Evolutionary conservation across 2,113 vertebrate species (phyloP), one percentile per base, ranked within the genome.

Genomic region (Zeus faber): DNA sequence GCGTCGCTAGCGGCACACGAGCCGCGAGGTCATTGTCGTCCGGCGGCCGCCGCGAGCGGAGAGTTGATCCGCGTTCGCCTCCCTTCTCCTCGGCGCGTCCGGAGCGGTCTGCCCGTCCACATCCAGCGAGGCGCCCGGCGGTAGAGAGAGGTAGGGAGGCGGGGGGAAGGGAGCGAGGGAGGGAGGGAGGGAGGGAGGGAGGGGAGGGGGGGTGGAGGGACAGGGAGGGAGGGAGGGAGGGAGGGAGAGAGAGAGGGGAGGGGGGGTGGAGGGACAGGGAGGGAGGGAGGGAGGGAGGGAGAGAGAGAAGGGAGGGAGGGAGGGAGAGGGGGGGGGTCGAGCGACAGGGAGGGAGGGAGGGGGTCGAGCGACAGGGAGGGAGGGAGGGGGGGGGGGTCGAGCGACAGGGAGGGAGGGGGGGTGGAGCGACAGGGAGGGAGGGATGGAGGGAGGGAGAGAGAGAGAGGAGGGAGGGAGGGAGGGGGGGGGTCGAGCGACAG

Each of bases 1-100:
- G 55, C 57, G 62, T 39, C 51, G 65, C 57, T 74, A 72, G 67
- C 78, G 81, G 45, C 65, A 41, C 10, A 70, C n/a, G 65, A 62
- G 57, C 67, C 67, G 49, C 56, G 50, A 49, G 45, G 65, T 54
- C 81, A 81, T 81, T 54, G 52, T 44, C 58, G 48, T 52, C 29
- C 26, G 20, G 24, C 47, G 27, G 39, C 69, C 62, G 43, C 47
- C 47, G 31, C 51, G 49, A 40, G 39, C n/a, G n/a, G n/a, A n/a
- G 44, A 66, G 27, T 54, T 50, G 59, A 60, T 72, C 57, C 58
- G 41, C 33, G 3, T 37, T 4, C 69, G 16, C 21, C 40, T 16
- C 40, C 7, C 17, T 18, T 26, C 17, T 27, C 27, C 25, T 29
- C 54, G 14, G 21, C 22, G 13, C 9, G 7, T 51, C 33, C 53